Conservation (phyloP, 2,113 vertebrate genomes). For the Bostrychus sinensis region DNA sequence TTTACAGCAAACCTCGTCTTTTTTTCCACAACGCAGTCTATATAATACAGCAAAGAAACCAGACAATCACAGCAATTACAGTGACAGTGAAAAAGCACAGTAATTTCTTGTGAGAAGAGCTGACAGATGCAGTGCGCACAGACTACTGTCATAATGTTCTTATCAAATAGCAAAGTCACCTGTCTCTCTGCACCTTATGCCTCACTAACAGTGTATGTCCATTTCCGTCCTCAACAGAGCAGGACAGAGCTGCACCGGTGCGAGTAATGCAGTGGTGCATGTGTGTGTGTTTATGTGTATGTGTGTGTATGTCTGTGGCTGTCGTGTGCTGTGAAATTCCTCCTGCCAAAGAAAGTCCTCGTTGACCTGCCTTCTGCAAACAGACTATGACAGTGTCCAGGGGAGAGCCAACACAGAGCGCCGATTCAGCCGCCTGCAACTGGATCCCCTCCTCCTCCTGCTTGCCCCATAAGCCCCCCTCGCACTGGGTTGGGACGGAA, state of each 20-base stretch:
- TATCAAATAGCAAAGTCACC: too few species aligned
- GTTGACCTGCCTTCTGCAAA: conserved; percentile 76
- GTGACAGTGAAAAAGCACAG: too few species aligned
- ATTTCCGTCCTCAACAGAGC: conserved; percentile 45
- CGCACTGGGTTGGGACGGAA: conserved; percentile 65
- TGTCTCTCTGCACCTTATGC: background rate
- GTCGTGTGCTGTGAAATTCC: conserved; percentile 78
- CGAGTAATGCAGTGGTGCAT: conserved; percentile 15
- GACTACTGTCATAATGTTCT: too few species aligned
- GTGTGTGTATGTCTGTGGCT: conserved; percentile 24
- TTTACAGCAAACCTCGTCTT: too few species aligned
- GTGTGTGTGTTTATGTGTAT: too few species aligned
- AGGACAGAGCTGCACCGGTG: conserved; percentile 6
- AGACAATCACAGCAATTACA: background rate
- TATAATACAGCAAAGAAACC: background rate
- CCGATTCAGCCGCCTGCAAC: conserved; percentile 76
- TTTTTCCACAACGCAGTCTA: background rate
- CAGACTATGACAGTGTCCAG: conserved; percentile 76
- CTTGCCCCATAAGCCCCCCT: conserved; percentile 67
- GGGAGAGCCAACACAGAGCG: conserved; percentile 79
- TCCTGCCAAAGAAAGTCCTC: conserved; percentile 73
- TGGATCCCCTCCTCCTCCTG: conserved; percentile 64
- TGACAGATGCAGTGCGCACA: too few species aligned
- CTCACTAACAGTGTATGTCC: conserved; percentile 15
- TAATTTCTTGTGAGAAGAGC: too few species aligned